phyloP scores from a whole-genome alignment of 2,888 invertebrate genomes.

The Eledona agricola region DNA sequence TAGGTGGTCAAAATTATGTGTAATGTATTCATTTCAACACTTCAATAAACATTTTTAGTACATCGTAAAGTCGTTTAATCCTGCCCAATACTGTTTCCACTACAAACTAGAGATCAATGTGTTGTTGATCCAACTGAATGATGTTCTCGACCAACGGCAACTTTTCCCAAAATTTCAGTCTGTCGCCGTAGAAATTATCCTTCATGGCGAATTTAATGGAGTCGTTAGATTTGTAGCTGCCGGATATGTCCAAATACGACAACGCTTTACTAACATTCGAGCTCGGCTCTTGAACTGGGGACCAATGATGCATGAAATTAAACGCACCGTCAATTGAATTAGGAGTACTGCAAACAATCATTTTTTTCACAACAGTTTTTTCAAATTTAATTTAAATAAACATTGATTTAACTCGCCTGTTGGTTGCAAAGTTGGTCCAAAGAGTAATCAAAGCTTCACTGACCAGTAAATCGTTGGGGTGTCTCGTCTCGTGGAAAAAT shows the following conservation, averaged over 20 bases:
- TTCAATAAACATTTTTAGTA: constrained; percentile 19
- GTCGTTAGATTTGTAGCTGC: constrained; percentile 8
- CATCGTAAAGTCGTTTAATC: too few relatives aligned
- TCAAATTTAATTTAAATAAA: neutral
- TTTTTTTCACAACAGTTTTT: neutral
- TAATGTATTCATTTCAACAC: constrained; percentile 15
- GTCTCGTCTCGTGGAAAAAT: constrained; percentile 59
- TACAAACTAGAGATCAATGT: too few relatives aligned
- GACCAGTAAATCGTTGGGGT: constrained; percentile 55
- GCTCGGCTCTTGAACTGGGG: constrained; percentile 1
- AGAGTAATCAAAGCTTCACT: constrained; percentile 58
- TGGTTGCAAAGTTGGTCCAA: constrained; percentile 64
- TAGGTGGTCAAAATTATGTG: constrained; percentile 44
- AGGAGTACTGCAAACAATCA: constrained; percentile 43
- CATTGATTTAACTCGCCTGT: constrained; percentile 59
- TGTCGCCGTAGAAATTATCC: constrained; percentile 21
- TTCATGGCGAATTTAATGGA: constrained; percentile 9
- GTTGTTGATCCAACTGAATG: neutral
- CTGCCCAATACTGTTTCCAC: too few relatives aligned
- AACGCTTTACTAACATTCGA: constrained; percentile 15
- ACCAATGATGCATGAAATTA: constrained; percentile 26
- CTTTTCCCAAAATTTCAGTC: constrained; percentile 32
- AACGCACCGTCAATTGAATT: constrained; percentile 30
- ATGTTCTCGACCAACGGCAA: constrained; percentile 32
- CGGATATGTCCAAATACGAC: constrained; percentile 43